These are phyloP conservation scores for Globodera rostochiensis DNA, from an alignment of 1,140 invertebrate genomes.

Conservation along the genomic window DNA sequence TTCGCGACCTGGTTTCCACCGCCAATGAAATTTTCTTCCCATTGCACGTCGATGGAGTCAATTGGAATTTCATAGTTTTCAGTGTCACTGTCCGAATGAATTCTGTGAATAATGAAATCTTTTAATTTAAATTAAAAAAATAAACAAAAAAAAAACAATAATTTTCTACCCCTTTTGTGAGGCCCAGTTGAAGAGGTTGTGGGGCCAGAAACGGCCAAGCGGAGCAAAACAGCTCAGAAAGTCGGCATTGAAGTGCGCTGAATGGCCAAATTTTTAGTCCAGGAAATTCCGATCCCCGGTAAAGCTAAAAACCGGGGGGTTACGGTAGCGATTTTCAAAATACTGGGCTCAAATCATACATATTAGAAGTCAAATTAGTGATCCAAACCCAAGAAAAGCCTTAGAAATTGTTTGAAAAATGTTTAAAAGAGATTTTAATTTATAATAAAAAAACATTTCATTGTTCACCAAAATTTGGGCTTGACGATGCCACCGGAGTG, in stretches of 20 bases:
- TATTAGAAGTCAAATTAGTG: not conserved
- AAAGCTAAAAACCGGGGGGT: no score
- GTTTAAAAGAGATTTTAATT: not conserved
- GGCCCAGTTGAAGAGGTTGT: conserved; percentile 5
- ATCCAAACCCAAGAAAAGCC: not conserved
- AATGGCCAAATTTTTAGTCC: not conserved
- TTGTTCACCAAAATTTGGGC: no score
- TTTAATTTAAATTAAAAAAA: not conserved
- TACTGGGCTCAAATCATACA: no score
- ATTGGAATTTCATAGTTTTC: conserved; percentile 27
- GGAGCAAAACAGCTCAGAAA: conserved; percentile 3
- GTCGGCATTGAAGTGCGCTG: not conserved
- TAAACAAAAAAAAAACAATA: not conserved
- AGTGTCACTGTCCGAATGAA: conserved; percentile 17
- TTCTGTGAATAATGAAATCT: not conserved
- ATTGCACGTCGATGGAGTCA: conserved; percentile 41
- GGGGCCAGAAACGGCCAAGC: not conserved
- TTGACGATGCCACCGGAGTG: not conserved
- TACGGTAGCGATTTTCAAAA: no score
- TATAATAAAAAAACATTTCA: no score
- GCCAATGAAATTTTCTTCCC: conserved; percentile 54
- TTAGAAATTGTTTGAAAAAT: not conserved
- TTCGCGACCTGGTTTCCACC: conserved; percentile 44
- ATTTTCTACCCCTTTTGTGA: not conserved
- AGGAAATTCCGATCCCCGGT: no score